A percentile compares a stretch with the other conserved stretches of the same genome.
These are phyloP conservation scores for Chamaetylas fuelleborni DNA, from an alignment of 2,113 vertebrate genomes.

Conservation along the genomic window DNA sequence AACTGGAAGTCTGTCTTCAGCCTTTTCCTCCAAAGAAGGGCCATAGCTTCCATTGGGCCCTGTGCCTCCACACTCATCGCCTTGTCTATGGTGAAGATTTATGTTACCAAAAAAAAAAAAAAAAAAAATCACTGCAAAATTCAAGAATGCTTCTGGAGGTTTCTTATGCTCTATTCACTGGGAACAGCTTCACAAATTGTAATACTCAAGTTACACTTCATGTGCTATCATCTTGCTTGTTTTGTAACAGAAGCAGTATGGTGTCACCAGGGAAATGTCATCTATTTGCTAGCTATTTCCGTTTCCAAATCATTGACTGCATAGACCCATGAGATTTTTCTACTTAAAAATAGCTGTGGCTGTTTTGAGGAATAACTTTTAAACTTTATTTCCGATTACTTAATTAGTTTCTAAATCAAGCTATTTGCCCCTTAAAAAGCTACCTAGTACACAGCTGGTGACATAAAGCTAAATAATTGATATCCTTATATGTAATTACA, in stretches of 20 bases:
- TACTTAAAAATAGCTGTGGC: not conserved
- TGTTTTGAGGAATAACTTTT: not conserved
- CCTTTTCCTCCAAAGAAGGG: too few species aligned
- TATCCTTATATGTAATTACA: slow-evolving; percentile 31
- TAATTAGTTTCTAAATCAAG: slow-evolving; percentile 60
- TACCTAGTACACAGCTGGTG: slow-evolving; percentile 28
- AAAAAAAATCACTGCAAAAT: not conserved
- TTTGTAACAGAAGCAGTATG: not conserved
- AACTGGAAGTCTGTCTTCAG: too few species aligned
- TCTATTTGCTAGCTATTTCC: not conserved
- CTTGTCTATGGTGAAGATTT: not conserved
- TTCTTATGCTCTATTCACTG: not conserved
- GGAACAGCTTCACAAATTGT: not conserved
- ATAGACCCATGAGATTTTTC: not conserved
- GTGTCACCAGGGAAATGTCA: not conserved
- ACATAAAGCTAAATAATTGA: slow-evolving; percentile 46
- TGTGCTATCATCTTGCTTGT: not conserved
- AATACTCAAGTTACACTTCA: not conserved
- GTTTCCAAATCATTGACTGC: not conserved
- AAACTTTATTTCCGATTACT: slow-evolving; percentile 43
- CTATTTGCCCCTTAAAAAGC: not conserved
- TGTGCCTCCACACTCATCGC: too few species aligned
- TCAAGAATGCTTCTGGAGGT: not conserved
- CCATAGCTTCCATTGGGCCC: too few species aligned
- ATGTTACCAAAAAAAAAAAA: not conserved